Conservation (phyloP, 2,888 invertebrate species). For the Drosophila nigricruria region DNA sequence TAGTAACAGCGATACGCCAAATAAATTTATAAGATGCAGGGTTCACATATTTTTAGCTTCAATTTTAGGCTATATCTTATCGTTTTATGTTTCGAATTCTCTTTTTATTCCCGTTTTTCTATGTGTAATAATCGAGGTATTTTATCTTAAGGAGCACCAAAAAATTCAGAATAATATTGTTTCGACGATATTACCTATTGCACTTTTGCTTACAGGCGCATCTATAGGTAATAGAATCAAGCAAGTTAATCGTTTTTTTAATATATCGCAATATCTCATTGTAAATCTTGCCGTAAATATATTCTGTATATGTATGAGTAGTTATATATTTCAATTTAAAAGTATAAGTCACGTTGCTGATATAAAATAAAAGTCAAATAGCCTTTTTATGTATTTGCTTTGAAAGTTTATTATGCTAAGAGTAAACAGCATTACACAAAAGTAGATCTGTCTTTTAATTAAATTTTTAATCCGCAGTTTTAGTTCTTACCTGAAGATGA, state of each 20-base stretch:
- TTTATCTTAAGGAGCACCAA: slow-evolving; percentile 34
- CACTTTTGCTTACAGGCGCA: slow-evolving; percentile 33
- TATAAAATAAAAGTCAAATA: not conserved
- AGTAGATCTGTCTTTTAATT: not conserved
- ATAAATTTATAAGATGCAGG: slow-evolving; percentile 26
- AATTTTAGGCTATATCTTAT: slow-evolving; percentile 41
- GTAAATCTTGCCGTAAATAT: slow-evolving; percentile 52
- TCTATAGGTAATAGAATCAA: slow-evolving; percentile 30
- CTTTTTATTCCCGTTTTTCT: slow-evolving; percentile 48
- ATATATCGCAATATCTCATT: slow-evolving; percentile 44
- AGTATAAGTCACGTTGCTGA: slow-evolving; percentile 24
- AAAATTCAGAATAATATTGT: slow-evolving; percentile 21
- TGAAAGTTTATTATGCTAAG: not conserved
- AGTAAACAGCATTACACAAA: not conserved
- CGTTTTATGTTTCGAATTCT: slow-evolving; percentile 28
- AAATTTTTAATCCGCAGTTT: too few relatives aligned
- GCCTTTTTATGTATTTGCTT: not conserved
- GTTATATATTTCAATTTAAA: slow-evolving; percentile 28
- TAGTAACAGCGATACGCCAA: slow-evolving; percentile 2
- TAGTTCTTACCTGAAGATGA: too few relatives aligned
- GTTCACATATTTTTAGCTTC: slow-evolving; percentile 54
- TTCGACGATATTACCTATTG: slow-evolving; percentile 39
- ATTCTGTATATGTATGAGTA: slow-evolving; percentile 49
- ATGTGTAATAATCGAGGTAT: slow-evolving; percentile 45
- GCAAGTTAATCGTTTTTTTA: slow-evolving; percentile 27